Base-by-base conservation (phyloP, 2,113 vertebrate species). In the Euleptes europaea region DNA sequence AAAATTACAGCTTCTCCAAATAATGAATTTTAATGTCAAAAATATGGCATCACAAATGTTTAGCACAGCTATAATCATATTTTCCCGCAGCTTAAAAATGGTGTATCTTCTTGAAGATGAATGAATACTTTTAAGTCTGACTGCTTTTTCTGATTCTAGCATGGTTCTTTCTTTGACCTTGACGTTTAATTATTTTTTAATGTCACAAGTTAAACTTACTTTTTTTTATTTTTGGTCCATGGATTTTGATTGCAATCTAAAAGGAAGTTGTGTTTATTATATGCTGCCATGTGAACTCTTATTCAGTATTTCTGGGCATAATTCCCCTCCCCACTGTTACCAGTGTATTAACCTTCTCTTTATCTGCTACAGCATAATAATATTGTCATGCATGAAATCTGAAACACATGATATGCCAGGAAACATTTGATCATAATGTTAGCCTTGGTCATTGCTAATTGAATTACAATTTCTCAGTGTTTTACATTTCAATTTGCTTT, bases 381-480 rank as follows among this genome's bases (percentile, higher is more conserved):
- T 83, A 90, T 83, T 88, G 65, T 85, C 77, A 83, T 73, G 67
- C 9, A 9, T 87, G 78, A 74, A 57, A 21, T 84, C 76, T 65
- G 28, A 77, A 79, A 78, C 75, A 51, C 84, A 49, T 54, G 89
- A 49, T 81, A 31, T 74, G 84, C 86, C 44, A 85, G 63, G 90
- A 86, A 84, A 82, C 33, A 90, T 84, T 91, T 88, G 44, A 72
- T 87, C 89, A 78, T 4, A 69, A 85, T 80, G 77, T 80, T 69
- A 73, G 84, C 57, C 82, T 89, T 82, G 70, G 69, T 9, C 86
- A 76, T 42, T 89, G 82, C 47, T 93, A 93, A 92, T 92, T 90
- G 76, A 51, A 87, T 84, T 83, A 66, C 51, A 73, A 33, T 73
- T 74, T 66, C 54, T 90, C 63, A 0, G 0, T 79, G 66, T 49